Evolutionary conservation across 2,797 vertebrate species (phyloP), one percentile per base, ranked within the genome.

Genomic region (Schizothorax lantsangensis): DNA sequence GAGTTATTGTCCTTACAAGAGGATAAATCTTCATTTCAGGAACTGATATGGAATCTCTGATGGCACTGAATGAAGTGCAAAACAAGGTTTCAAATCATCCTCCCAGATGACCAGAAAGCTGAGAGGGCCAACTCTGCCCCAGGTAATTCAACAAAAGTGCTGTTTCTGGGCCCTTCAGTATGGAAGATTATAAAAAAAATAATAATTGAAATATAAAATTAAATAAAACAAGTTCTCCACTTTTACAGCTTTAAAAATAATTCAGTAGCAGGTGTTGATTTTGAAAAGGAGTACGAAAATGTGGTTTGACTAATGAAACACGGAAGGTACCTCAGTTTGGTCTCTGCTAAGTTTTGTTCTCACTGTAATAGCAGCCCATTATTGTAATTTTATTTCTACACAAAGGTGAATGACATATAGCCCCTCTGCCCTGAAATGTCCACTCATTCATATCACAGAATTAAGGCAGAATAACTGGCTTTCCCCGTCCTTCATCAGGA

Each of bases 11-110:
- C 54, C 62, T 21, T 73, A 52, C 43, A 72, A 84, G 73, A 81
- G 82, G 14, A 79, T 81, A 40, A 30, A 82, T 66, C 38, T 62
- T 81, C 69, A 45, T 33, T 75, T 91, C 82, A 94, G 93, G 92
- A 93, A 94, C 93, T 88, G 64, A 85, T 83, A 79, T 86, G 84
- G 85, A 93, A 95, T 95, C 93, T 95, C 95, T 88, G 89, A 92
- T 84, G 88, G 94, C 94, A 49, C 84, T 92, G 62, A 93, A 94
- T 87, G 89, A 92, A 95, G 93, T 94, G 94, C 93, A 69, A 91
- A 91, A 93, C 91, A 92, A 54, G 86, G 10, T 23, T 33, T 45
- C 68, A 82, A 88, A 75, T 59, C 80, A 66, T 68, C 43, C 36
- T 57, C 40, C 26, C 59, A 26, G 21, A 30, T 26, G 7, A 77